phyloP scores from a whole-genome alignment of 1,140 invertebrate genomes.

The Neotoxoptera formosana region DNA sequence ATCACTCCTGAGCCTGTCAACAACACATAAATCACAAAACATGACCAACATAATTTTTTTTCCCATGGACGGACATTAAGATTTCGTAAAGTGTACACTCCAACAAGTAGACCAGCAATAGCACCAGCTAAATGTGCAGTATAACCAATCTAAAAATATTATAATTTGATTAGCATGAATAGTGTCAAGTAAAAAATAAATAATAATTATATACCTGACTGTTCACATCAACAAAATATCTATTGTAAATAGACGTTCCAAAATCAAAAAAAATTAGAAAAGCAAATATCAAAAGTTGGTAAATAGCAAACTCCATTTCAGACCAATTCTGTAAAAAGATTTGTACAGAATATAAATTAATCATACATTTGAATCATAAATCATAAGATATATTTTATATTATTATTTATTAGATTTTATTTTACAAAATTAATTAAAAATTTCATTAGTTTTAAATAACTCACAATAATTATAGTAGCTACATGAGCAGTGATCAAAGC shows the following conservation, averaged over 20 bases:
- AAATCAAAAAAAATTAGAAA: slow-evolving; percentile 78
- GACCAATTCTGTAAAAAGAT: slow-evolving; percentile 78
- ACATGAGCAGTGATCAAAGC: slow-evolving; percentile 94
- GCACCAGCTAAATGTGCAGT: slow-evolving; percentile 89
- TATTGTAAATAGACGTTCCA: slow-evolving; percentile 82
- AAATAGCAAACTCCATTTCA: slow-evolving; percentile 88
- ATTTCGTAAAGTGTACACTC: slow-evolving; percentile 90
- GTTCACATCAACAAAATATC: slow-evolving; percentile 71
- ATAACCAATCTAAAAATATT: slow-evolving; percentile 76
- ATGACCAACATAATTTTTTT: slow-evolving; percentile 83
- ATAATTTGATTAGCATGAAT: background rate
- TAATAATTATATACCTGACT: slow-evolving; percentile 37
- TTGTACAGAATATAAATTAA: slow-evolving; percentile 52
- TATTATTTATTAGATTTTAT: background rate
- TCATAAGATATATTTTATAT: background rate
- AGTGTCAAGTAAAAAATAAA: background rate
- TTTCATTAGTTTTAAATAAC: slow-evolving; percentile 57
- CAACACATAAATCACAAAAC: slow-evolving; percentile 76
- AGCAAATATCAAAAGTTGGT: slow-evolving; percentile 80
- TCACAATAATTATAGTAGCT: slow-evolving; percentile 91
- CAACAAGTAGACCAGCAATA: slow-evolving; percentile 88
- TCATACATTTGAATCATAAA: background rate
- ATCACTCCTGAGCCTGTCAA: slow-evolving; percentile 80
- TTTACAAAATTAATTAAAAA: no score
- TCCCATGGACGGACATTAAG: slow-evolving; percentile 87